A percentile compares a stretch with the other conserved stretches of the same genome.
These are phyloP conservation scores for Ctenopoma kingsleyae DNA, from an alignment of 2,797 vertebrate genomes.

Conservation along the genomic window DNA sequence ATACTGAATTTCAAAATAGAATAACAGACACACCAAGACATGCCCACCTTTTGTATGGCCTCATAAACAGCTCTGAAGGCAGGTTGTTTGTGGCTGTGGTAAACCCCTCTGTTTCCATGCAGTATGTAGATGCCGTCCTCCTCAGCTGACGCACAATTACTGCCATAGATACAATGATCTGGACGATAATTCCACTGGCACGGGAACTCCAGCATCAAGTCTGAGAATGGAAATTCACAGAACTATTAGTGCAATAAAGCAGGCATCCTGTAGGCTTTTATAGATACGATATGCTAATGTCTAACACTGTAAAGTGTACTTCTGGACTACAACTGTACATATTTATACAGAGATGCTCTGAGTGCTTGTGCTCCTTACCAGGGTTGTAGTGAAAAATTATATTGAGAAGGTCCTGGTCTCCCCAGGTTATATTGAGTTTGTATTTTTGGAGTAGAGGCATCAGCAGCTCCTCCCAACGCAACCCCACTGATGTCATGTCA, in stretches of 20 bases:
- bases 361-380: conserved; percentile 78
- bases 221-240: conserved; percentile 63
- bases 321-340: background rate
- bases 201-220: conserved; percentile 90
- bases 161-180: conserved; percentile 97
- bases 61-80: conserved; percentile 93
- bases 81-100: conserved; percentile 93
- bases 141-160: conserved; percentile 92
- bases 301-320: background rate
- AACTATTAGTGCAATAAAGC: background rate
- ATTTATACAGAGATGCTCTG: too few species aligned
- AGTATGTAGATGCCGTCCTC: conserved; percentile 87
- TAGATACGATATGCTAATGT: background rate
- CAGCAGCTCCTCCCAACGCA: conserved; percentile 93
- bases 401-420: conserved; percentile 95
- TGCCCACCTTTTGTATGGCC: conserved; percentile 88
- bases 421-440: conserved; percentile 97
- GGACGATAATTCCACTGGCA: conserved; percentile 97
- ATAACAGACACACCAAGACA: background rate
- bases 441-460: conserved; percentile 95
- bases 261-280: background rate
- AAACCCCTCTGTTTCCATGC: conserved; percentile 95
- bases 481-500: conserved; percentile 90
- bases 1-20: background rate
- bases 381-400: conserved; percentile 96